A percentile compares a stretch with the other conserved stretches of the same genome.
Conservation (phyloP, 2,113 vertebrate genomes). For the Leiothrix lutea region DNA sequence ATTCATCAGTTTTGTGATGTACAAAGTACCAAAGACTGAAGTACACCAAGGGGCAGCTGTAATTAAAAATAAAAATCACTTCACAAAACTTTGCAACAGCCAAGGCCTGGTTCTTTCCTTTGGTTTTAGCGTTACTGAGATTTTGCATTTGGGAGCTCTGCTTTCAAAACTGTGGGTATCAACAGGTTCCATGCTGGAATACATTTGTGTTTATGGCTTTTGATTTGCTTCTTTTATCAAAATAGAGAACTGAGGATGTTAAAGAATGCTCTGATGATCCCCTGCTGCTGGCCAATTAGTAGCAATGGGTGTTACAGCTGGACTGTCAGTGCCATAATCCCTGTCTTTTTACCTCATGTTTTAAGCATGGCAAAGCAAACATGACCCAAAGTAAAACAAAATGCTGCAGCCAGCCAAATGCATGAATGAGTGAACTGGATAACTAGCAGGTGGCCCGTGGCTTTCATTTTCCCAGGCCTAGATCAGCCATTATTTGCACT, state of each 20-base stretch:
- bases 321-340: constrained; percentile 15
- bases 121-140: background rate
- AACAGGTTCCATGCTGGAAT: background rate
- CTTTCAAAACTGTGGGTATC: background rate
- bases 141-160: background rate
- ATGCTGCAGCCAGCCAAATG: constrained; percentile 22
- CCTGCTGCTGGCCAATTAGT: constrained; percentile 47
- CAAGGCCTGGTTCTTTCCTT: background rate
- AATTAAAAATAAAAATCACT: background rate
- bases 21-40: background rate
- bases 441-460: constrained; percentile 60
- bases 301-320: background rate
- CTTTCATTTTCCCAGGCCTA: constrained; percentile 45
- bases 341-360: background rate
- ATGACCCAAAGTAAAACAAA: constrained; percentile 45
- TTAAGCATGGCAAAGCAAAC: constrained; percentile 47
- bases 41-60: background rate
- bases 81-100: background rate
- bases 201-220: background rate
- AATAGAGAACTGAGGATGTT: background rate
- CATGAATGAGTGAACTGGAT: constrained; percentile 56
- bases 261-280: background rate
- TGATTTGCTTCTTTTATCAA: background rate
- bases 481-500: constrained; percentile 50
- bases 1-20: background rate